Base-by-base conservation (phyloP, 2,113 vertebrate species). In the Eidolon helvum region DNA sequence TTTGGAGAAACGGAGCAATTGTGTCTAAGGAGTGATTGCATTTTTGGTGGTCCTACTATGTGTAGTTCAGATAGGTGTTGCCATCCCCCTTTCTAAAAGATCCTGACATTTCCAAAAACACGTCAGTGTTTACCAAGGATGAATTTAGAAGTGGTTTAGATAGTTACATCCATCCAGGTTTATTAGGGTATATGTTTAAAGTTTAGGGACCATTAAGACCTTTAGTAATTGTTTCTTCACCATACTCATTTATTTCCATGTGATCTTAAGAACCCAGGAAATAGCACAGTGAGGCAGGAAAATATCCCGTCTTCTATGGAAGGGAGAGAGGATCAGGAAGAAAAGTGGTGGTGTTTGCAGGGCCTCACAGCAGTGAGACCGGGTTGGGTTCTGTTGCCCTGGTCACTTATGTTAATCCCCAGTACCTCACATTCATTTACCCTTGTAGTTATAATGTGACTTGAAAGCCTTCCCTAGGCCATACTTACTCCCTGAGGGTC, bases 11-110 rank as follows among this genome's bases (percentile, higher is more conserved):
- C 1, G 4, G 68, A 11, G 0, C 26, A 2, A 24, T 35, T 0
- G 5, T 4, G 0, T 1, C 10, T 3, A n/a, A 80, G 57, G 35
- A 50, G 9, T 2, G 15, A 38, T 21, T 10, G 12, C 16, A 2
- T n/a, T 35, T 22, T 8, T 16, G 0, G 48, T 8, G 15, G 65
- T 40, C 5, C 9, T 15, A 4, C 53, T 21, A 33, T 65, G 57
- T 48, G 11, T 19, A 10, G 19, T 74, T 82, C 38, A 75, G 65
- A 72, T 0, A 3, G 38, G 28, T 10, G 19, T 33, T 75, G 45
- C 40, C n/a, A 8, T 24, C 40, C n/a, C 10, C 33, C n/a, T 92
- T 80, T 75, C 28, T 55, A 59, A 33, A 78, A 74, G 87, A 65
- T 26, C 15, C 16, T 26, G 10, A 6, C 4, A 16, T 21, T 87